Percentiles rank a stretch among this genome's conserved stretches.
These are phyloP conservation scores for Oreochromis spilurus DNA, from an alignment of 2,113 vertebrate species.

Conservation along the genomic window DNA sequence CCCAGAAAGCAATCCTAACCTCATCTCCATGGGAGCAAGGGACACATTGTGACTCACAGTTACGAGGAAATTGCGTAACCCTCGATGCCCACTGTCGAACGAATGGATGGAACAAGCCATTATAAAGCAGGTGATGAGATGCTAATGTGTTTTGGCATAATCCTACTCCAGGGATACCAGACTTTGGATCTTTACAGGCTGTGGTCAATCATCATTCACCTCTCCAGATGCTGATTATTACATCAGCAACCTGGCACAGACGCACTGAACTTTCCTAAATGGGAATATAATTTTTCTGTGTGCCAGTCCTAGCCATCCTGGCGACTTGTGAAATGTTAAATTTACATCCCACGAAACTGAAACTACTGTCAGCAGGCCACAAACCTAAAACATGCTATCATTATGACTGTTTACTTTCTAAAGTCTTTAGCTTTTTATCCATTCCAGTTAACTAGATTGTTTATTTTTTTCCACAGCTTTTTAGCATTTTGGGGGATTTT, in stretches of 20 bases:
- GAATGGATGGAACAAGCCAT: conserved; percentile 15
- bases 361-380: not conserved
- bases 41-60: conserved; percentile 43
- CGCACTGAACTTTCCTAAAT: not conserved
- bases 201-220: not conserved
- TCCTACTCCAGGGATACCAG: not conserved
- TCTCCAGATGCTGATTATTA: conserved; percentile 16
- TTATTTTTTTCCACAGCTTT: not conserved
- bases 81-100: not conserved
- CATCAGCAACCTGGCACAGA: not conserved
- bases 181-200: not conserved
- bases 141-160: conserved; percentile 10
- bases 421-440: not conserved
- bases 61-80: conserved; percentile 5
- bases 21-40: not conserved
- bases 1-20: not conserved
- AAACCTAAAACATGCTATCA: not conserved
- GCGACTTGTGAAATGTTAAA: not conserved
- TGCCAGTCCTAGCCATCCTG: not conserved
- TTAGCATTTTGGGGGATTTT: accelerated
- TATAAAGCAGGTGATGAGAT: conserved; percentile 15
- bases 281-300: not conserved
- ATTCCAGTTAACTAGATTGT: not conserved
- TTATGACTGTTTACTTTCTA: not conserved
- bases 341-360: not conserved